Conservation (phyloP, 2,797 vertebrate species). For the Fringilla coelebs region DNA sequence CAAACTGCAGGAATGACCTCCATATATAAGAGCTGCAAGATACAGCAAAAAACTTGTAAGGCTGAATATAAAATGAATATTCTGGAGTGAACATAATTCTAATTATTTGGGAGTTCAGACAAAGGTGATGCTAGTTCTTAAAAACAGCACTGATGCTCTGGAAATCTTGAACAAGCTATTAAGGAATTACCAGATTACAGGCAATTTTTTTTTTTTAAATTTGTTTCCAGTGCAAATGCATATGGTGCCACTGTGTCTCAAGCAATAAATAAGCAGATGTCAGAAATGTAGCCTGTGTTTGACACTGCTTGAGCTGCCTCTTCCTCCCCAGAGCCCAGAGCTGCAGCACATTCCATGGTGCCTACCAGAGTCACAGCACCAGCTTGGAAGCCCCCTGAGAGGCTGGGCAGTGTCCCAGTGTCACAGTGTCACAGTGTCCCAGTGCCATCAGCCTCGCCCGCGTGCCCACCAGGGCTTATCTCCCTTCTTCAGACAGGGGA, state of each 20-base stretch:
- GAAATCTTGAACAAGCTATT: constrained; percentile 7
- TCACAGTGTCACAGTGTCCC: not conserved
- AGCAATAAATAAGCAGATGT: not conserved
- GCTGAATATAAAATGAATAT: not conserved
- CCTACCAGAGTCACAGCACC: not conserved
- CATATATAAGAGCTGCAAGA: not conserved
- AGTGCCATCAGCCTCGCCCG: accelerated
- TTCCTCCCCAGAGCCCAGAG: not conserved
- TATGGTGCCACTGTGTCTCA: not conserved
- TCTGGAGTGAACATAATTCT: not conserved
- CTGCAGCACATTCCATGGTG: not conserved
- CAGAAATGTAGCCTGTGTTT: not conserved
- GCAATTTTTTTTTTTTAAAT: not conserved
- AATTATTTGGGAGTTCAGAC: constrained; percentile 7
- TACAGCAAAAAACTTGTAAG: not conserved
- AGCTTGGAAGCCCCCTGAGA: not conserved
- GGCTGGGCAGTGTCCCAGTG: not conserved
- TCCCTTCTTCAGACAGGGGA: not conserved
- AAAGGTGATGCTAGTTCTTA: not conserved
- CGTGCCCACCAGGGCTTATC: not conserved
- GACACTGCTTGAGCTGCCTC: not conserved
- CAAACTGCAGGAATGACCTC: not conserved
- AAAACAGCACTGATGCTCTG: constrained; percentile 8
- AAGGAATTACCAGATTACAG: not conserved
- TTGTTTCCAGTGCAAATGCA: not conserved